phyloP scores from a whole-genome alignment of 2,113 vertebrate species.

The Blennius ocellaris region DNA sequence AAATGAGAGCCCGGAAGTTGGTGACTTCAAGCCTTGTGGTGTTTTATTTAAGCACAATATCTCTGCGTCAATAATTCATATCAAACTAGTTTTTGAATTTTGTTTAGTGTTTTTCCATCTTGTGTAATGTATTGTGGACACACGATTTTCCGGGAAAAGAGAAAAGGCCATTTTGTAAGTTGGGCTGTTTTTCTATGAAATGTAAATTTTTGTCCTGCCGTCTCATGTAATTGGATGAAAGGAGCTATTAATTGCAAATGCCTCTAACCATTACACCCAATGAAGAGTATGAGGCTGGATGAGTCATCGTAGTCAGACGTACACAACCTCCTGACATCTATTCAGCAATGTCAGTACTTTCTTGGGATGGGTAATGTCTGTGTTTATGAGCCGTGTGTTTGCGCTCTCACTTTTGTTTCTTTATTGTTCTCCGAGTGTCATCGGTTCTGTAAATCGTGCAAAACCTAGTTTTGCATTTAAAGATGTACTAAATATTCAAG shows the following conservation, averaged over 20 bases:
- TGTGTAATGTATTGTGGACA: neutral
- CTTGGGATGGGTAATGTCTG: slow-evolving; percentile 19
- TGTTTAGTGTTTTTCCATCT: neutral
- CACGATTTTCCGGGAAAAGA: slow-evolving; percentile 22
- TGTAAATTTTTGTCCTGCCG: neutral
- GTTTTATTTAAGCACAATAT: neutral
- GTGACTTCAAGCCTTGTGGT: slow-evolving; percentile 1
- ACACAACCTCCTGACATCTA: slow-evolving; percentile 48
- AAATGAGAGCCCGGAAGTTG: slow-evolving; percentile 3
- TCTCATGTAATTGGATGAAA: slow-evolving; percentile 43
- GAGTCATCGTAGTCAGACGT: slow-evolving; percentile 44
- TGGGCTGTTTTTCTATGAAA: slow-evolving; percentile 37
- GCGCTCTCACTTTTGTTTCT: neutral
- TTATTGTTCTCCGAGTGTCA: neutral
- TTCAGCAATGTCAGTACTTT: slow-evolving; percentile 33
- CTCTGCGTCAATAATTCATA: neutral
- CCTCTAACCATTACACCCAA: slow-evolving; percentile 23
- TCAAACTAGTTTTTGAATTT: neutral
- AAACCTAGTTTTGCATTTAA: neutral
- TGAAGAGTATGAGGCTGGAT: slow-evolving; percentile 36
- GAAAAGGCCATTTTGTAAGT: neutral
- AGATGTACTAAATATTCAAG: neutral
- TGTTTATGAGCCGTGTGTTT: neutral
- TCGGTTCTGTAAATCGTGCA: neutral
- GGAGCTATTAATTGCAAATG: slow-evolving; percentile 47